phyloP scores from a whole-genome alignment of 1,140 invertebrate species.

The Hylyphantes graminicola region DNA sequence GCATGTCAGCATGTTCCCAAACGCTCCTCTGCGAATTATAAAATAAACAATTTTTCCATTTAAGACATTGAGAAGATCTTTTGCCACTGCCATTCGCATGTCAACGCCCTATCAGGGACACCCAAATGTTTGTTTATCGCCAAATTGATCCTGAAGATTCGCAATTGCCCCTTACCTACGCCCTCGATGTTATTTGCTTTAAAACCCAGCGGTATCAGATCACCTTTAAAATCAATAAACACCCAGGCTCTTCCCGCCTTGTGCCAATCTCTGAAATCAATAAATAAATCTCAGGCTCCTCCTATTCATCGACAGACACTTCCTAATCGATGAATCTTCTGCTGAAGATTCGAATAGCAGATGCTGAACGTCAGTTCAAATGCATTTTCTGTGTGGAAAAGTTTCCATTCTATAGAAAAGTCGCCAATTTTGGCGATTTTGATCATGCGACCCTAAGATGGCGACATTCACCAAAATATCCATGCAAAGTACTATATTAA shows the following conservation, averaged over 20 bases:
- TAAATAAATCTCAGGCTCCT: not conserved
- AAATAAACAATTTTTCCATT: too few relatives aligned
- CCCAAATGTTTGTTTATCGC: slow-evolving; percentile 15
- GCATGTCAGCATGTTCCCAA: too few relatives aligned
- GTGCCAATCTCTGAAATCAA: too few relatives aligned
- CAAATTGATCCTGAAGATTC: slow-evolving; percentile 14
- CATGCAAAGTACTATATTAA: too few relatives aligned
- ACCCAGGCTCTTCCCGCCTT: not conserved
- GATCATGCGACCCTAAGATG: too few relatives aligned
- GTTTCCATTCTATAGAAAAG: too few relatives aligned
- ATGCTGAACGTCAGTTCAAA: slow-evolving; percentile 30
- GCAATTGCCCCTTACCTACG: slow-evolving; percentile 11
- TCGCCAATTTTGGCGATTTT: too few relatives aligned
- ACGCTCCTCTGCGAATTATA: too few relatives aligned
- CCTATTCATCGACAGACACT: not conserved
- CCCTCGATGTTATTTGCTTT: not conserved
- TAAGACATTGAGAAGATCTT: too few relatives aligned
- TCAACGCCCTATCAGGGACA: not conserved
- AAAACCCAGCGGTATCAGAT: slow-evolving; percentile 9
- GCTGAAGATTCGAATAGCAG: slow-evolving; percentile 27
- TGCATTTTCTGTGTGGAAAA: not conserved
- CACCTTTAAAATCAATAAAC: slow-evolving; percentile 34
- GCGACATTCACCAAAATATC: too few relatives aligned
- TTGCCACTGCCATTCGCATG: too few relatives aligned
- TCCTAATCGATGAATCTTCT: slow-evolving; percentile 22